These are phyloP conservation scores for Grammomys dolichurus DNA, from an alignment of 2,113 vertebrate genomes.

Conservation along the genomic window DNA sequence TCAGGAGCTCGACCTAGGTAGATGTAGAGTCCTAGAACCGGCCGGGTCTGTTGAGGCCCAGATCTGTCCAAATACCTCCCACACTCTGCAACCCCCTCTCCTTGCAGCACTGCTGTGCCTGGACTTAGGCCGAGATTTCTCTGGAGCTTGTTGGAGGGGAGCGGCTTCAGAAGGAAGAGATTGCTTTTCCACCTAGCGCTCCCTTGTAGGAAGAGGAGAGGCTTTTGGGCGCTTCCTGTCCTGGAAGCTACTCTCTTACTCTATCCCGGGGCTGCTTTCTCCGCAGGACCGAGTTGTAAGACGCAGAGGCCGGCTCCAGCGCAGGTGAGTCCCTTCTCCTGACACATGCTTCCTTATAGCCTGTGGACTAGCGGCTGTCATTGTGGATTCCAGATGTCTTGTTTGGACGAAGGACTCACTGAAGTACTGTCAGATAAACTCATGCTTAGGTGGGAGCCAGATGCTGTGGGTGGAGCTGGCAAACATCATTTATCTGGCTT, in stretches of 20 bases:
- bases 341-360: not conserved
- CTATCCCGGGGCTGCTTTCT: slow-evolving; percentile 56
- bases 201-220: not conserved
- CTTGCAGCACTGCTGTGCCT: not conserved
- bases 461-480: not conserved
- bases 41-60: not conserved
- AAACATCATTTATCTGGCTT: not conserved
- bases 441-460: not conserved
- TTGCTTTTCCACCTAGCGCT: not conserved
- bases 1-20: not conserved
- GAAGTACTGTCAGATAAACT: not conserved
- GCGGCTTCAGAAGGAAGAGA: not conserved
- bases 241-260: not conserved
- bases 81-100: not conserved
- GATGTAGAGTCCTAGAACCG: not conserved
- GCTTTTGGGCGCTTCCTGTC: no score
- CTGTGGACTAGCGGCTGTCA: not conserved
- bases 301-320: slow-evolving; percentile 90
- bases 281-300: slow-evolving; percentile 88
- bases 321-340: slow-evolving; percentile 87
- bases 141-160: not conserved
- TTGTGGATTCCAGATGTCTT: not conserved
- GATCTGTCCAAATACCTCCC: not conserved
- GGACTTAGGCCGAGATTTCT: not conserved
- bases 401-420: not conserved